Percentiles rank a stretch among this genome's conserved stretches.
Conservation (phyloP, 2,113 vertebrate genomes). For the Hyaena hyaena region DNA sequence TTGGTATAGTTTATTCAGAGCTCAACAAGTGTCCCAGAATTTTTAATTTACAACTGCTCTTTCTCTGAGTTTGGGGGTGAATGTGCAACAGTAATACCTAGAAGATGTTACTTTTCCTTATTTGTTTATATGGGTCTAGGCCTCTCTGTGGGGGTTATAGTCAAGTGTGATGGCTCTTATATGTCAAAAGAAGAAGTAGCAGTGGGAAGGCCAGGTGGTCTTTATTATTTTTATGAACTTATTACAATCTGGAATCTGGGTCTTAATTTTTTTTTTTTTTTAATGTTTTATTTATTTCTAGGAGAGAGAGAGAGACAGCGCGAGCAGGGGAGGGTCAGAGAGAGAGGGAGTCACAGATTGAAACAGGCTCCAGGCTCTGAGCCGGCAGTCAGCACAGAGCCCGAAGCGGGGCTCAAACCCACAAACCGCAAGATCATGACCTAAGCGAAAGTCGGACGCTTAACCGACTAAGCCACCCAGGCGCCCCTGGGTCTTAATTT, state of each 20-base stretch:
- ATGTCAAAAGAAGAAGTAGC: not conserved
- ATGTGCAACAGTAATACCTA: not conserved
- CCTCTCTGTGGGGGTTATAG: rapidly evolving
- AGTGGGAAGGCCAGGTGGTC: not conserved
- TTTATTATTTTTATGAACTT: not conserved
- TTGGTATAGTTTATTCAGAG: not conserved
- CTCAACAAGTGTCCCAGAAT: not conserved
- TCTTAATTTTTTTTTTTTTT: no score
- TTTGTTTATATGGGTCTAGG: not conserved
- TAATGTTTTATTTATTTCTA: no score
- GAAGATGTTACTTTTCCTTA: not conserved
- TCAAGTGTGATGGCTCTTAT: not conserved
- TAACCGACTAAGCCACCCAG: no score
- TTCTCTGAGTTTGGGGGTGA: not conserved
- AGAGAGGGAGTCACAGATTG: no score
- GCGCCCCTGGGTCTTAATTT: not conserved
- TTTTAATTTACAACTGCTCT: not conserved
- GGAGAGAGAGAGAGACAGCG: no score
- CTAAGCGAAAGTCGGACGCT: no score
- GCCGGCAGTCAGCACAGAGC: no score
- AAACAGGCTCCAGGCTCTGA: no score
- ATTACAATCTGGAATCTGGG: not conserved
- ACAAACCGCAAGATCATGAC: no score
- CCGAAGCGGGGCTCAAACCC: no score
- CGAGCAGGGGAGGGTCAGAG: no score